Evolutionary conservation across 2,797 vertebrate genomes (phyloP), one percentile per base, ranked within the genome.

Genomic region (Danionella dracula): DNA sequence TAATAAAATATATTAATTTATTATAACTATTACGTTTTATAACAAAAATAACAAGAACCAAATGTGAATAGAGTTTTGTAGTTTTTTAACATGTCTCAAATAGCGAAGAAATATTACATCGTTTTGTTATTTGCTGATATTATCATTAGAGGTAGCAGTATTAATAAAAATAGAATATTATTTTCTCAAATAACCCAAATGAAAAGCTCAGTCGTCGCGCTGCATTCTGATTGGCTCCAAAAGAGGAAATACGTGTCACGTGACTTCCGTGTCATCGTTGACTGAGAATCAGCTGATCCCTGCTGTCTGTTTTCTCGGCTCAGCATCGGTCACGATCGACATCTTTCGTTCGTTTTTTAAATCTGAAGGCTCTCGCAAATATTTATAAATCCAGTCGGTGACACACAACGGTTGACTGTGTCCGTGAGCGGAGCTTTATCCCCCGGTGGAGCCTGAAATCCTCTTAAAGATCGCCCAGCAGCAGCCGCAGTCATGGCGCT

Each of bases 401-500:
- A 29, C 7, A 17, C 31, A n/a, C n/a, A n/a, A 27, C 23, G 23
- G 15, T 38, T 41, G 40, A 12, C 10, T 13, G 13, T n/a, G 17
- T 3, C 15, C 17, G 23, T 8, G 17, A 15, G 10, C 6, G 27
- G 11, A 49, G 5, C 20, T 15, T 44, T 48, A 8, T 38, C 12
- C 5, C 5, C 17, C 40, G 42, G 34, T 32, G 56, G 15, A 40
- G 42, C 42, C 42, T 38, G 4, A 61, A 49, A 45, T 32, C 34
- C 42, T 63, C 32, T 64, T 53, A 54, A 11, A 51, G 46, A 27
- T 68, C 74, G 78, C 9, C 51, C 4, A 19, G 32, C 29, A 72
- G 75, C 6, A 19, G 15, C 29, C 70, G 75, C 79, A 75, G 77
- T 77, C 82, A 97, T 98, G 96, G 95, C 95, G 77, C 93, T 98